Percentiles rank a stretch among this genome's conserved stretches.
Evolutionary conservation across 37 sponge, comb jelly and placozoan genomes (phyloP).

Genomic region (Chondrilla cf. caribensis): DNA sequence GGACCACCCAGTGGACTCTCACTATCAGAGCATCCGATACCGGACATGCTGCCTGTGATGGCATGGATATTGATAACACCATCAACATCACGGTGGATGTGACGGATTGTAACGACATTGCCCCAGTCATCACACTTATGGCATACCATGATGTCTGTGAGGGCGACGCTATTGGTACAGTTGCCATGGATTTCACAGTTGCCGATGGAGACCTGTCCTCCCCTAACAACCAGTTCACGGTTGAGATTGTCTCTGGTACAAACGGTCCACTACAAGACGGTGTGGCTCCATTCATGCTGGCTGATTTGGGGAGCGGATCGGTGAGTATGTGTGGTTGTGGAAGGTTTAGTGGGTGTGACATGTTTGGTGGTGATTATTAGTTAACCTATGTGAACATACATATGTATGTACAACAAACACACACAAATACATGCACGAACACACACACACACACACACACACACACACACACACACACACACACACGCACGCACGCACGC

Average conservation of each 20-base stretch:
- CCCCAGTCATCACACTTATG: conserved; percentile 20
- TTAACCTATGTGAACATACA: too few species aligned
- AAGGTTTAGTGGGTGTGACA: neutral
- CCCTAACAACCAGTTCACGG: neutral
- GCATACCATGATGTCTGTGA: neutral
- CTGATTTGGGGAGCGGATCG: neutral
- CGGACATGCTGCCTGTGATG: neutral
- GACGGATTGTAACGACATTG: conserved; percentile 45
- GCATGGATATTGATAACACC: too few species aligned
- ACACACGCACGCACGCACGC: too few species aligned
- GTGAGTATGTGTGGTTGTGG: neutral
- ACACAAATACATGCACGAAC: too few species aligned
- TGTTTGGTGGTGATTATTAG: too few species aligned
- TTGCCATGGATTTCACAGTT: neutral
- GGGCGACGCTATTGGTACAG: neutral
- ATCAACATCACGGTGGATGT: conserved; percentile 21
- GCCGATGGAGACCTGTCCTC: neutral
- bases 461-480: too few species aligned
- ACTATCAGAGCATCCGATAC: neutral
- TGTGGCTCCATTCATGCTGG: neutral
- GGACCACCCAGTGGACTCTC: neutral
- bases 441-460: too few species aligned
- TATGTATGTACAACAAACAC: too few species aligned
- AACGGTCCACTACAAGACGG: conserved; percentile 12
- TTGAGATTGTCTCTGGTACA: conserved; percentile 18